phyloP scores from a whole-genome alignment of 2,113 vertebrate genomes.

The Platysternon megacephalum region DNA sequence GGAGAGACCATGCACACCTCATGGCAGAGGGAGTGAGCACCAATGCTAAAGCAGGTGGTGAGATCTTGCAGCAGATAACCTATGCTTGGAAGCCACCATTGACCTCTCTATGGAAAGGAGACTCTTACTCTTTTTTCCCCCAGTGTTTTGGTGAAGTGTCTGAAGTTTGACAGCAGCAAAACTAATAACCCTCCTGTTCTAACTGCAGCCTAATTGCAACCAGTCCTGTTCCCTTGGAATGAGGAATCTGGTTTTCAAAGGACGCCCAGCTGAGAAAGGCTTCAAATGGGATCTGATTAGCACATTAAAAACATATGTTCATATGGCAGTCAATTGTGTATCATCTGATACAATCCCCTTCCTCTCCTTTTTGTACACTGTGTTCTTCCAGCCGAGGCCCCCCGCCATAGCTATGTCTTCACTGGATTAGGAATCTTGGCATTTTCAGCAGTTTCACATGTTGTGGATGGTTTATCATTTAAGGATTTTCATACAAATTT shows the following conservation, averaged over 20 bases:
- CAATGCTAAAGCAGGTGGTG: not conserved
- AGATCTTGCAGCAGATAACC: not conserved
- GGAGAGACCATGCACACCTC: not conserved
- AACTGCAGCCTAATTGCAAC: not conserved
- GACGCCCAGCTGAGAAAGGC: slow-evolving; percentile 59
- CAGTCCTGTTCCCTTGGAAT: slow-evolving; percentile 24
- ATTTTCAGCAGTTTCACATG: slow-evolving; percentile 30
- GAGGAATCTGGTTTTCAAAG: slow-evolving; percentile 40
- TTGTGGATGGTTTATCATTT: slow-evolving; percentile 46
- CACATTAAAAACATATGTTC: slow-evolving; percentile 57
- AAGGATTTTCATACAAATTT: slow-evolving; percentile 1
- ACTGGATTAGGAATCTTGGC: slow-evolving; percentile 61
- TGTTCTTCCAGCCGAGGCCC: slow-evolving; percentile 70
- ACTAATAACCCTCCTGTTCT: not conserved
- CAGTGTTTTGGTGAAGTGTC: not conserved
- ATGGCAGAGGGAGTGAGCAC: not conserved
- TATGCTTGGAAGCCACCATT: not conserved
- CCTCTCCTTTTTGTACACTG: slow-evolving; percentile 56
- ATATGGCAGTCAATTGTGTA: slow-evolving; percentile 51
- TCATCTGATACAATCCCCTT: slow-evolving; percentile 57
- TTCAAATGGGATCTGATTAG: slow-evolving; percentile 56
- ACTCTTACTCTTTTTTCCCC: accelerated
- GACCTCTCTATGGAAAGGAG: not conserved
- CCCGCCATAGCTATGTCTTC: slow-evolving; percentile 47
- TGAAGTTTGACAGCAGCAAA: not conserved